These are phyloP conservation scores for Amia ocellicauda DNA, from an alignment of 2,113 vertebrate species.

Conservation along the genomic window DNA sequence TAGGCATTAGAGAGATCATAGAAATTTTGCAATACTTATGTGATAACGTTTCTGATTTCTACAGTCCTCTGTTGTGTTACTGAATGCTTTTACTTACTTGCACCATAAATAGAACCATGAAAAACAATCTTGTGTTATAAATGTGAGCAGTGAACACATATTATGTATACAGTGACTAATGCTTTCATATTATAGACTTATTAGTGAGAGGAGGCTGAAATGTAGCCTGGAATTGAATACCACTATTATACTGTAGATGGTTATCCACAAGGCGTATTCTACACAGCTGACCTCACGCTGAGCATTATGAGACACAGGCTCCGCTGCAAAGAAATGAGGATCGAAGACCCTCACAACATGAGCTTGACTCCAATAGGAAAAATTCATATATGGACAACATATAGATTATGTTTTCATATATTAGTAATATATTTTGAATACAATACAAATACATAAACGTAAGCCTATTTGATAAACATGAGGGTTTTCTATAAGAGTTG, in stretches of 20 bases:
- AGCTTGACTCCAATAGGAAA: no score
- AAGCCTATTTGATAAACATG: no score
- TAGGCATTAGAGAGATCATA: no score
- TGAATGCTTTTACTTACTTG: no score
- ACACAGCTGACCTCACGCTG: conserved; percentile 2
- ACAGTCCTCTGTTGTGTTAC: background rate
- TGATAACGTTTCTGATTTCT: no score
- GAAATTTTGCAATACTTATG: no score
- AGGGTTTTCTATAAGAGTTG: no score
- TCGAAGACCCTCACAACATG: no score
- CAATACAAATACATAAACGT: no score
- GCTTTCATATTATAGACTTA: background rate
- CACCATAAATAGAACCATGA: background rate
- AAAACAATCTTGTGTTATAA: conserved; percentile 1
- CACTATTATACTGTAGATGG: conserved; percentile 5
- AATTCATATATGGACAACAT: no score
- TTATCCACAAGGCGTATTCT: conserved; percentile 1
- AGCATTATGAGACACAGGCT: background rate
- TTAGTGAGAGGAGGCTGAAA: background rate
- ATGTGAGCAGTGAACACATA: background rate
- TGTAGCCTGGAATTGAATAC: conserved; percentile 4
- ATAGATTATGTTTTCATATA: no score
- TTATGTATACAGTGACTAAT: background rate
- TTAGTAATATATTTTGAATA: no score
- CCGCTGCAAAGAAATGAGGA: background rate